Base-by-base conservation (phyloP, 2,113 vertebrate species). In the Mus spicilegus region DNA sequence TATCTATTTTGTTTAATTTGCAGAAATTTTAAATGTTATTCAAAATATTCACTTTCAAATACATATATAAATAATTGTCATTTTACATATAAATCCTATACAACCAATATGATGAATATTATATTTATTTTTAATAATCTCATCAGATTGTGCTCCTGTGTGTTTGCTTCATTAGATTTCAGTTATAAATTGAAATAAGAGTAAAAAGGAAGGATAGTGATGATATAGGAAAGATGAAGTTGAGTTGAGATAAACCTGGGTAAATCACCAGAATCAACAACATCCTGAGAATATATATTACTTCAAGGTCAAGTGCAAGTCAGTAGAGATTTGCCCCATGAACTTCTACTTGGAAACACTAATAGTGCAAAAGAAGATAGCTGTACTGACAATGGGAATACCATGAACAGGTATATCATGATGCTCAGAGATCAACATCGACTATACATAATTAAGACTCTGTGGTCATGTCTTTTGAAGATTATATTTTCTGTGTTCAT, bases 281-380 rank as follows among this genome's bases (percentile, higher is more conserved):
- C 10, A 82, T 9, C 3, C 19, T 81, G 54, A 58, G 11, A 58
- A 33, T n/a, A 42, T 20, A 26, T 2, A 54, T 1, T 67, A 85
- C 36, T 7, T 8, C n/a, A 78, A 85, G 20, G 26, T 65, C 22
- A 26, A 61, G 39, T 36, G 1, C 7, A 33, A 56, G 36, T 80
- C 16, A 46, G 22, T 63, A 33, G n/a, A 54, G 11, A 56, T 14
- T 19, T 17, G 10, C 1, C 4, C 4, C 19, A 33, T 20, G 22
- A 28, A n/a, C 8, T 14, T 58, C 14, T 7, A 2, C 42, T n/a
- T 65, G 9, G 1, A 46, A 46, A 19, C 1, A 46, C 2, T 70
- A 36, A 49, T 8, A 20, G 7, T 24, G 4, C 0, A 9, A 6
- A 7, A 49, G 3, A 20, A 36, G 17, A 7, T 6, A 17, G 12